A percentile compares a stretch with the other conserved stretches of the same genome.
Evolutionary conservation across 2,888 invertebrate species (phyloP).

Genomic region (Stomorhina lunata): DNA sequence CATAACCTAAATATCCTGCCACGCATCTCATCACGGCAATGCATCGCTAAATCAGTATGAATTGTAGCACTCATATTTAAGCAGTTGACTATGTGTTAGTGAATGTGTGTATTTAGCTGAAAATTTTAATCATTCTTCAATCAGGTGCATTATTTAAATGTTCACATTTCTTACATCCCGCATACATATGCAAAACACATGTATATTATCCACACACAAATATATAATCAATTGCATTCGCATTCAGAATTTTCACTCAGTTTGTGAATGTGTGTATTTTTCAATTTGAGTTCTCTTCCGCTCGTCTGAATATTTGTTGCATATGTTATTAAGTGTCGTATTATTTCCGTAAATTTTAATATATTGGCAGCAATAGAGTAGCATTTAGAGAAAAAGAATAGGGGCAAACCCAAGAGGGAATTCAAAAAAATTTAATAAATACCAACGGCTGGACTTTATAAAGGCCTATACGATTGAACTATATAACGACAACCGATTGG

Average conservation of each 20-base stretch:
- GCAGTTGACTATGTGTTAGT: neutral
- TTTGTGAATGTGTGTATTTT: neutral
- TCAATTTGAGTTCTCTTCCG: constrained; percentile 51
- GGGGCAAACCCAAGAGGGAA: no score
- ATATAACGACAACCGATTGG: no score
- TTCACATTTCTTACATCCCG: neutral
- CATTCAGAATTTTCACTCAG: constrained; percentile 8
- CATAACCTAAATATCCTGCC: constrained; percentile 30
- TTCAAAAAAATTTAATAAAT: no score
- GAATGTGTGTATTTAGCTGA: neutral
- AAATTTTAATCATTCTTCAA: constrained; percentile 53
- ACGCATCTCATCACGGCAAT: neutral
- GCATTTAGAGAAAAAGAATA: neutral
- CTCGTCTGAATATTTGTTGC: constrained; percentile 26
- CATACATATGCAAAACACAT: neutral
- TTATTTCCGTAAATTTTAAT: constrained; percentile 30
- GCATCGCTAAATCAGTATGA: constrained; percentile 16
- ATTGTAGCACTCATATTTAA: neutral
- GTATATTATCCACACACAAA: neutral
- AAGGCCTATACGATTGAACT: no score
- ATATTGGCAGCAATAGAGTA: constrained; percentile 26
- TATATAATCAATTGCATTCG: constrained; percentile 8
- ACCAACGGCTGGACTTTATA: no score
- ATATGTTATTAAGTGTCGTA: constrained; percentile 47
- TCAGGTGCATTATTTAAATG: constrained; percentile 38